Evolutionary conservation across 2,888 invertebrate species (phyloP), one percentile per base, ranked within the genome.

Genomic region (Sacculina carcini): DNA sequence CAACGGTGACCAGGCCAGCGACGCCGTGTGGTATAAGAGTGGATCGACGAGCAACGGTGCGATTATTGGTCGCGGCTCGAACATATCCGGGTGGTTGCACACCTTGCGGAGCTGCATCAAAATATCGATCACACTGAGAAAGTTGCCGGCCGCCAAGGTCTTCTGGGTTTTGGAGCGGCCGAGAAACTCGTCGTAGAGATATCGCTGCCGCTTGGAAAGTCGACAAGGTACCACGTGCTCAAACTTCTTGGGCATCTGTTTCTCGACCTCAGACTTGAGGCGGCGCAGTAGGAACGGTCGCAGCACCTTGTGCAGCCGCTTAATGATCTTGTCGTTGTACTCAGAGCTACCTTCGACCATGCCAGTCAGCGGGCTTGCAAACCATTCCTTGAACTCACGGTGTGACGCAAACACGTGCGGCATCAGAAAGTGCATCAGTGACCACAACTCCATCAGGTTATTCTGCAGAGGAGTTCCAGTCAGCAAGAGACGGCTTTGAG

Each of bases 131-230:
- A 94, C 92, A 67, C 86, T 86, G 56, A 94, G 69, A 63, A 92
- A 74, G 69, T 89, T 94, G 52, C 98, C 98, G 51, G 80, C 76
- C 23, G 82, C 79, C 59, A 98, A 71, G 9, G 87, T 89, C 71
- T 94, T 92, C 64, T 75, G 79, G 48, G 98, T 98, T 65, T 83
- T 82, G 62, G 92, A 78, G 61, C 89, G 76, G 51, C 87, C 80
- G 94, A 99, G 96, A 69, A 96, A 99, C 67, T 98, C 98, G 69
- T 99, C 96, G 69, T 99, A 98, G 53, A 98, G 73, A 70, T 77
- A 92, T 56, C 96, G 75, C 67, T 99, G 98, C 34, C 98, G 73
- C 67, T 90, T 90, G 34, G 96, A 87, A 59, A 99, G 72, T 48
- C 86, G 74, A 63, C 92, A 94, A 75, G 86, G 76, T 24, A 94